Conservation (phyloP, 1,140 invertebrate genomes). For the Papilio dardanus region DNA sequence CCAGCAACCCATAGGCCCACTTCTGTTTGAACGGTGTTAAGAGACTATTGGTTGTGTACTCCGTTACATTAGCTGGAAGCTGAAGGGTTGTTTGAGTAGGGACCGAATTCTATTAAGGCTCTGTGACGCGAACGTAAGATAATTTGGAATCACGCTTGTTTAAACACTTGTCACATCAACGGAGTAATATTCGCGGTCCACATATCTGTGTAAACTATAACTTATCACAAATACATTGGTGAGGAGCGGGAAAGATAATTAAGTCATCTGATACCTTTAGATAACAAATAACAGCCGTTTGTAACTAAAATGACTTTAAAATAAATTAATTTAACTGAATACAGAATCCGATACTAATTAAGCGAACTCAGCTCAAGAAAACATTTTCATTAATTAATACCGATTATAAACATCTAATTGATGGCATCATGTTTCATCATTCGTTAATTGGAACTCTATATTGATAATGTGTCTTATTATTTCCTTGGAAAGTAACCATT, state of each 20-base stretch:
- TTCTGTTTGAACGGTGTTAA: constrained; percentile 73
- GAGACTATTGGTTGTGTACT: constrained; percentile 60
- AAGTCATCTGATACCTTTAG: background rate
- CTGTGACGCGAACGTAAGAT: constrained; percentile 46
- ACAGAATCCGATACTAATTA: background rate
- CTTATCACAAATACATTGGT: background rate
- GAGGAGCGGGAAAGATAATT: background rate
- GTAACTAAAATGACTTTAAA: background rate
- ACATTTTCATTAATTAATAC: constrained; percentile 44
- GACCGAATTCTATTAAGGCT: constrained; percentile 62
- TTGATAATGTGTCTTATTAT: background rate
- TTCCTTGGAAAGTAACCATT: background rate
- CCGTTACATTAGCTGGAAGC: constrained; percentile 58
- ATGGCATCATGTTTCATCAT: constrained; percentile 46
- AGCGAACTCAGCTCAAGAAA: constrained; percentile 10
- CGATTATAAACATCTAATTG: constrained; percentile 48
- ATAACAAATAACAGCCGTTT: background rate
- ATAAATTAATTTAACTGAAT: constrained; percentile 4
- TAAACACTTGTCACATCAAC: constrained; percentile 35
- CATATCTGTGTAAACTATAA: constrained; percentile 1
- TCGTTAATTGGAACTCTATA: constrained; percentile 6
- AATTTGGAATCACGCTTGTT: constrained; percentile 51
- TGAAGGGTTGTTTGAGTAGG: constrained; percentile 67
- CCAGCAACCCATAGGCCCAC: constrained; percentile 60
- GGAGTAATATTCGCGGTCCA: constrained; percentile 17